Evolutionary conservation across 2,797 vertebrate genomes (phyloP), one percentile per base, ranked within the genome.

Genomic region (Hylomyscus alleni): DNA sequence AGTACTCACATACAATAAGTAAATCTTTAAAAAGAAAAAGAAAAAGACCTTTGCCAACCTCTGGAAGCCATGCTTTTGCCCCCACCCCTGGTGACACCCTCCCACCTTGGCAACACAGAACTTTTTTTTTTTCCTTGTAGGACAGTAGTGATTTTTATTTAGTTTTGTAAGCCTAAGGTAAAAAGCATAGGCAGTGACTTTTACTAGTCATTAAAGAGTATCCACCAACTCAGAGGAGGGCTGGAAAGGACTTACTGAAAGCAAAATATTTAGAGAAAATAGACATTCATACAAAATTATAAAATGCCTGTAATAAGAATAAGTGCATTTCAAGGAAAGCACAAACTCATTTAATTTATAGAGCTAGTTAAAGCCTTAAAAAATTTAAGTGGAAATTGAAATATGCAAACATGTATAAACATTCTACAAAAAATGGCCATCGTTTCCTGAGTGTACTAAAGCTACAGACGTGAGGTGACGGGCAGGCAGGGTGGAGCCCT

Each of bases 381-480:
- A 98, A 97, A 94, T 97, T 98, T 98, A 98, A 98, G 86, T 97
- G 96, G 95, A 98, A 97, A 96, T 98, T 97, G 97, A 98, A 98
- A 97, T 98, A 98, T 95, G 97, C 97, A 98, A 98, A 98, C 98
- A 98, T 97, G 97, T 98, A 98, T 96, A 98, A 98, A 98, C 95
- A 98, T 98, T 97, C 99, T 99, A 99, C 98, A 98, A 98, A 98
- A 98, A 93, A 98, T 98, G 98, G 99, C 97, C 56, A 11, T 83
- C 81, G 92, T 98, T 98, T 99, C 99, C 99, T 99, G 99, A 99
- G 99, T 99, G 98, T 98, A 97, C 99, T 99, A 99, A 99, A 99
- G 99, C 99, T 99, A 98, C 98, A 98, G 98, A 98, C 96, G 97
- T 98, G 98, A 98, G 98, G 98, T 97, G 95, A 95, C 50, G 89